Evolutionary conservation across 2,113 vertebrate species (phyloP).

Genomic region (Anseranas semipalmata): DNA sequence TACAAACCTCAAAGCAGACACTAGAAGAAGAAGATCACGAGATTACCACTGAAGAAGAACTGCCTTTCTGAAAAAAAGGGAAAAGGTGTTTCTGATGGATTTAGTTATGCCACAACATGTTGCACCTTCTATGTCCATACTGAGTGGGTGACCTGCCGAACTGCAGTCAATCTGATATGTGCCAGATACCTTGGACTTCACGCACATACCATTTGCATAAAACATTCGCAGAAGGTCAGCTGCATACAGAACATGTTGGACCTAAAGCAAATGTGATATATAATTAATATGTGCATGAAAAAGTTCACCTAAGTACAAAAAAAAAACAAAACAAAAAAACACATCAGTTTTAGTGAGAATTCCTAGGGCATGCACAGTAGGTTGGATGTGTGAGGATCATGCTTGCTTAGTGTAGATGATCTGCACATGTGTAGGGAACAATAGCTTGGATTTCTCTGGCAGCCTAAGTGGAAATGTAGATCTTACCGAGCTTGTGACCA

Average conservation of each 20-base stretch:
- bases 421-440: neutral
- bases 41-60: neutral
- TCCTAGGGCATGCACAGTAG: neutral
- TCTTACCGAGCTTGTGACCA: neutral
- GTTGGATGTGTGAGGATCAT: neutral
- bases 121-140: neutral
- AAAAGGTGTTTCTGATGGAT: neutral
- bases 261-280: neutral
- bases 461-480: neutral
- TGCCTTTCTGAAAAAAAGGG: neutral
- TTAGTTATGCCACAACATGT: neutral
- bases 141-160: neutral
- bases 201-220: rapidly evolving
- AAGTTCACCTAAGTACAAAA: neutral
- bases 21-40: neutral
- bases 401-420: neutral
- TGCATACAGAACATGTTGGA: neutral
- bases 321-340: too few species aligned
- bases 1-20: neutral
- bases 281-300: neutral
- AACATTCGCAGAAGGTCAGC: neutral
- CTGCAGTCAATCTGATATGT: neutral
- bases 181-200: neutral
- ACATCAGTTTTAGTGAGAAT: neutral
- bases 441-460: neutral